Evolutionary conservation across 2,888 invertebrate genomes (phyloP), one percentile per base, ranked within the genome.

Genomic region (Eupithecia abbreviata): DNA sequence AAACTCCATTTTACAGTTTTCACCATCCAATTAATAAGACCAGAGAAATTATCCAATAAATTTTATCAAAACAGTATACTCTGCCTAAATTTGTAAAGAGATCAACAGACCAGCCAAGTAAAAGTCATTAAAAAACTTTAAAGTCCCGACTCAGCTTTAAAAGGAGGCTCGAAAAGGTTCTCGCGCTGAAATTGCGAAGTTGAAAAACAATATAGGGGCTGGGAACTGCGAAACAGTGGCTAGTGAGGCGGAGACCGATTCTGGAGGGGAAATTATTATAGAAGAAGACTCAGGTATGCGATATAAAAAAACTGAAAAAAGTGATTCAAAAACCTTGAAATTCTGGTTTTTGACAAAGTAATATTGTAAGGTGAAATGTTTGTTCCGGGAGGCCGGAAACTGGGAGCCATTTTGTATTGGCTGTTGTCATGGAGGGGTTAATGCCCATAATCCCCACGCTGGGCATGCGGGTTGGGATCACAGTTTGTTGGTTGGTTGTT

Each of bases 171-270:
- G 67, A 77, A 79, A 76, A 78, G 72, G 73, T 70, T 77, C 73
- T 76, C 69, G 51, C 42, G 47, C 47, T 72, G 71, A 79, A 81
- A 80, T 80, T 77, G 73, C 77, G 45, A 80, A 81, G 81, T 82
- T 81, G 10, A 51, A 6, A 75, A 81, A 82, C 80, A 82, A 81
- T 81, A 79, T 76, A 77, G 75, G 72, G 43, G 78, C 71, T 68
- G 69, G 18, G 66, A 47, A 45, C 15, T 66, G 75, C 75, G 62
- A 62, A 62, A 62, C 62, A 62, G 30, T 18, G 62, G 62, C 30
- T 30, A 30, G 10, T 30, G 62, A 62, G 30, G 62, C 62, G 18
- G 30, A 62, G 7, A 18, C 55, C 9, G 18, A 58, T 18, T 6
- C 51, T 51, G 2, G 6, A 51, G 51, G n/a, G 51, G 51, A 51